Percentiles rank a stretch among this genome's conserved stretches.
Conservation (phyloP, 64 coral and sea anemone species). For the Montipora sp. region DNA sequence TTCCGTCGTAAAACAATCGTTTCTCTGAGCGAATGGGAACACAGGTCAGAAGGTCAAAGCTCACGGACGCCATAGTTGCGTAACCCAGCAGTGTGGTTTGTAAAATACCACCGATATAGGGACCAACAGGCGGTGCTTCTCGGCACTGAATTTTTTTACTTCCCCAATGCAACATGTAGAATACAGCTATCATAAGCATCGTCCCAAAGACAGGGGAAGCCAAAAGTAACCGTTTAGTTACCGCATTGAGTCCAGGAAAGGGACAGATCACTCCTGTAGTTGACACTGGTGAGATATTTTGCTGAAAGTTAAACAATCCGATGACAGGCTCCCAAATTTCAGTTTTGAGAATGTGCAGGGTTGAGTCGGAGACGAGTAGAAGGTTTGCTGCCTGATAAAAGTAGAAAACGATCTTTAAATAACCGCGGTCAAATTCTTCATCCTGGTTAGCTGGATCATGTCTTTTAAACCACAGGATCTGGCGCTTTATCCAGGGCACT, state of each 20-base stretch:
- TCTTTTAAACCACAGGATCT: neutral
- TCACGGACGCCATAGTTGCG: conserved; percentile 53
- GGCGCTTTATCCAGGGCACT: neutral
- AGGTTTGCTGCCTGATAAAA: conserved; percentile 78
- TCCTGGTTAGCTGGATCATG: neutral
- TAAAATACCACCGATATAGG: conserved; percentile 73
- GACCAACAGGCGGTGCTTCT: conserved; percentile 39
- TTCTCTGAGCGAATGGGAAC: conserved; percentile 35
- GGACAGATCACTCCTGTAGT: conserved; percentile 34
- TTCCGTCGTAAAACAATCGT: conserved; percentile 66
- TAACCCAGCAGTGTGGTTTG: conserved; percentile 91
- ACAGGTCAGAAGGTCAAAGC: conserved; percentile 61
- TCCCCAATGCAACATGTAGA: conserved; percentile 38
- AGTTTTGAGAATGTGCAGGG: conserved; percentile 9
- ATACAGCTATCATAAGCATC: conserved; percentile 28
- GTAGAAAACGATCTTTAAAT: conserved; percentile 82
- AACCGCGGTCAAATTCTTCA: conserved; percentile 44
- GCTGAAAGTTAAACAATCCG: conserved; percentile 81
- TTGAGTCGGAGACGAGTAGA: conserved; percentile 43
- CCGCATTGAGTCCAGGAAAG: conserved; percentile 66
- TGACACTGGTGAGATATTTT: conserved; percentile 3
- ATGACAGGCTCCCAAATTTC: conserved; percentile 60
- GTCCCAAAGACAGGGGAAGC: conserved; percentile 52
- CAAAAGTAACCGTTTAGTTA: conserved; percentile 72
- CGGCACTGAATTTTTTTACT: neutral